Evolutionary conservation across 2,888 invertebrate species (phyloP), one percentile per base, ranked within the genome.

Genomic region (Polydrusus tereticollis): DNA sequence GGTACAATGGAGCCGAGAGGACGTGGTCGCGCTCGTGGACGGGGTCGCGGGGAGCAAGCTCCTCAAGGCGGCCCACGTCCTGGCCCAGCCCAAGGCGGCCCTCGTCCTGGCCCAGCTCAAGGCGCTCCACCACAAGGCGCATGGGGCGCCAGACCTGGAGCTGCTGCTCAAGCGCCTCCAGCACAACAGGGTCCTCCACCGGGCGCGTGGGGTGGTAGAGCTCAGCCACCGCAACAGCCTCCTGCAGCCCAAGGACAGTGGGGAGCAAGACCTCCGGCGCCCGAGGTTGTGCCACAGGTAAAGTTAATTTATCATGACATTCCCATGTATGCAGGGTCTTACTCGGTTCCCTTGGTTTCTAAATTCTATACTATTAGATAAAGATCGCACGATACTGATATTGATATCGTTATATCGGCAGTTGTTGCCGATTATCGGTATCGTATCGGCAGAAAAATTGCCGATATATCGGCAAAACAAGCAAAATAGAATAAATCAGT

Each of bases 21-120:
- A n/a, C 72, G 86, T 66, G 88, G 87, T 10, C 80, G 87, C 43
- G 84, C 83, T 1, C 80, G 76, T 65, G 86, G 77, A 55, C 83
- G 76, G 47, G 85, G 77, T 72, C 80, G 83, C 0, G 66, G 75
- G n/a, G 74, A 69, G 12, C 75, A n/a, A n/a, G n/a, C 74, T 4
- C 65, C 52, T 41, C 45, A 57, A 18, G 55, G 58, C 8, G 66
- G 47, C 12, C 67, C 38, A 20, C 12, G 57, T n/a, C n/a, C n/a
- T n/a, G n/a, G n/a, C n/a, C n/a, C n/a, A n/a, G n/a, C 45, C 2
- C 80, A 72, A 70, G 85, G 75, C 52, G 84, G 71, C 50, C 84
- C 76, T 73, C 80, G 83, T 6, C 64, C 75, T 36, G 76, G 74
- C 18, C 75, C 76, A 7, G 58, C 75, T 8, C 77, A 72, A 29